Percentiles rank a stretch among this genome's conserved stretches.
phyloP scores from a whole-genome alignment of 2,113 vertebrate genomes.

The Melanocharis versteri region DNA sequence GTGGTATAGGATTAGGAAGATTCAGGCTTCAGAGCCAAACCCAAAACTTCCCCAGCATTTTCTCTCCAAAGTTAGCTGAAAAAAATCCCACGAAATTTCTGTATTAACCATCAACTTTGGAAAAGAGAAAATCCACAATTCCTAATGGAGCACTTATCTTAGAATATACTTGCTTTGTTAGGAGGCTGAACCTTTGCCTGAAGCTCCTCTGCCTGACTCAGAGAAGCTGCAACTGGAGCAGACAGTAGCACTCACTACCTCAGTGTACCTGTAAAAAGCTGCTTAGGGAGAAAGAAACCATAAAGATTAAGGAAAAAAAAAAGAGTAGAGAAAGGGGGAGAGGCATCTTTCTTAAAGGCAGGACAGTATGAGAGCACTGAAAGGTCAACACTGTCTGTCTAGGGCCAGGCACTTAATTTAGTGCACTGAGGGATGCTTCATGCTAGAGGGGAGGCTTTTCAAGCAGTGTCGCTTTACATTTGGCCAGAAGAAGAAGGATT shows the following conservation, averaged over 20 bases:
- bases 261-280: background rate
- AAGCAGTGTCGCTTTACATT: background rate
- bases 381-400: constrained; percentile 2
- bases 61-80: background rate
- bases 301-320: background rate
- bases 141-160: background rate
- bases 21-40: background rate
- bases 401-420: background rate
- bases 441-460: background rate
- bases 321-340: background rate
- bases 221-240: background rate
- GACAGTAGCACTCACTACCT: background rate
- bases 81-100: background rate
- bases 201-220: background rate
- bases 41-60: background rate
- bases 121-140: background rate
- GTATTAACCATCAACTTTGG: background rate
- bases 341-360: background rate
- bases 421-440: background rate
- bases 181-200: background rate
- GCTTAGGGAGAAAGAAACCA: background rate
- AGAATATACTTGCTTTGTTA: background rate
- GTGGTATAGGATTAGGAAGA: background rate
- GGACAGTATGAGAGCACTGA: background rate
- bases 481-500: background rate